phyloP scores from a whole-genome alignment of 2,888 invertebrate genomes.

The Dinocampus coccinellae region DNA sequence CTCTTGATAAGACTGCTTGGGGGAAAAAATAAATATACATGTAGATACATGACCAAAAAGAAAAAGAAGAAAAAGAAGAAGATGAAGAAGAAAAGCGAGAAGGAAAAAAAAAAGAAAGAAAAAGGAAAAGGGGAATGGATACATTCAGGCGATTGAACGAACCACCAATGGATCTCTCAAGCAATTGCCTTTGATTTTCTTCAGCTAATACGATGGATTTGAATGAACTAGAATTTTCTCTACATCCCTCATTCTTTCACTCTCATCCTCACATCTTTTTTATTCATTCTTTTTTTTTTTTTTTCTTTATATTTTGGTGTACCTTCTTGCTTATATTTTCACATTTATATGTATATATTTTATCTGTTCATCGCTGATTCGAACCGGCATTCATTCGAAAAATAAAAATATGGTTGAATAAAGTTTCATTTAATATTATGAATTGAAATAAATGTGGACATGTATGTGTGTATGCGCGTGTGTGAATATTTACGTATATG shows the following conservation, averaged over 20 bases:
- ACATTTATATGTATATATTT: neutral
- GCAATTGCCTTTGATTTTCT: conserved; percentile 53
- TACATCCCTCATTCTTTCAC: conserved; percentile 8
- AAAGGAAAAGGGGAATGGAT: conserved; percentile 11
- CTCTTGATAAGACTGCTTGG: neutral
- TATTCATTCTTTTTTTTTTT: too few species aligned
- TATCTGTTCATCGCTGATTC: conserved; percentile 3
- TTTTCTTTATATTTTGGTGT: too few species aligned
- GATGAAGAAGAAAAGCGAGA: too few species aligned
- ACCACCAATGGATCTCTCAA: conserved; percentile 41
- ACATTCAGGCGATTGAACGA: conserved; percentile 44
- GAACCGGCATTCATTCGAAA: neutral
- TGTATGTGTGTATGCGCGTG: too few species aligned
- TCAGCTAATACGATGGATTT: conserved; percentile 47
- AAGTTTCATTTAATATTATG: conserved; percentile 2
- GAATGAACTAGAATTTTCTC: conserved; percentile 45
- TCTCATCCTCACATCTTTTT: too few species aligned
- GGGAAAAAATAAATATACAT: neutral
- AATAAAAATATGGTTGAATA: neutral
- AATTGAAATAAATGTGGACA: neutral
- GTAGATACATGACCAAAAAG: neutral
- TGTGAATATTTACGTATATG: too few species aligned
- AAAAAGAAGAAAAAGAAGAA: too few species aligned
- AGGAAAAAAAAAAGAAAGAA: conserved; percentile 9
- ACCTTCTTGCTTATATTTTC: too few species aligned